Base-by-base conservation (phyloP, 2,797 vertebrate species). In the Platyrinchus mystaceus region DNA sequence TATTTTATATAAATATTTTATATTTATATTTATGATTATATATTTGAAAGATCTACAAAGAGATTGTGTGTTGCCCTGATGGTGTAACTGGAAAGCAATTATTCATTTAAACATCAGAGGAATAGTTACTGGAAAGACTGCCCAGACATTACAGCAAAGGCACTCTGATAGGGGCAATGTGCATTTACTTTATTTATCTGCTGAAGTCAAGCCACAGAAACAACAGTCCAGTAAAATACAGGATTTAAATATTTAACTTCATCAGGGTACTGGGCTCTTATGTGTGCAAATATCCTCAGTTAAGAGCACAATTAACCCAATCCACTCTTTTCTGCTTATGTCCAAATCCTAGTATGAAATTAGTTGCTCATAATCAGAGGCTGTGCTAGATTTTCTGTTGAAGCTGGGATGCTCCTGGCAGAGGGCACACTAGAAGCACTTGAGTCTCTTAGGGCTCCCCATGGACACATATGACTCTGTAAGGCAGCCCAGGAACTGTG, bases 81-180 rank as follows among this genome's bases (percentile, higher is more conserved):
- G 52, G 28, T 47, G 28, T 59, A 92, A 85, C 46, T 82, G 43
- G 34, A 23, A 70, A 83, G 27, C 14, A 94, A 71, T 62, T 88
- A 66, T 81, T 86, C 91, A 87, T 94, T 89, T 89, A 85, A 83
- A 83, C 69, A 74, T 73, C 67, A 79, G 43, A 87, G 46, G 55
- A 71, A 55, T 32, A 55, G 49, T 69, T 89, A 78, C 55, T 69
- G 60, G 82, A 90, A 89, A 67, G 47, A 75, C 27, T 53, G 37
- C 27, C 15, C 37, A 46, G 39, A 78, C 66, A 73, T 66, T 47
- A 49, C 58, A 91, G 30, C 22, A 83, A 80, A 91, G 37, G 23
- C 43, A 26, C 26, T 53, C 37, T 13, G 24, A 34, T 10, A 68
- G 46, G 85, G 32, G 26, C 47, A 83, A 36, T 16, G 4, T n/a